Conservation (phyloP, 2,888 invertebrate species). For the Eudasyphora cyanicolor region DNA sequence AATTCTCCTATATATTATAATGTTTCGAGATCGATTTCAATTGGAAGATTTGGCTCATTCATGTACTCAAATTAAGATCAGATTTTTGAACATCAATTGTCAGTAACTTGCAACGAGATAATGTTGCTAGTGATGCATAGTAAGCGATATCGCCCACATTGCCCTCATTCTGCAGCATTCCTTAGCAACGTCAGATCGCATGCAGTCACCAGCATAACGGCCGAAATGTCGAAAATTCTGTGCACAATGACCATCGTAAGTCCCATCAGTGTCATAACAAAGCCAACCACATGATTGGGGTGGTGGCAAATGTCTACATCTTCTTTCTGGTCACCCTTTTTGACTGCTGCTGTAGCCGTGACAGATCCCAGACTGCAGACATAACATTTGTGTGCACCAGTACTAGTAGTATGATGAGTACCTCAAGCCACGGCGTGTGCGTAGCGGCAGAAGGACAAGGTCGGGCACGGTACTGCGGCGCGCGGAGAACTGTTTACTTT, state of each 20-base stretch:
- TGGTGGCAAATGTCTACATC: conserved; percentile 47
- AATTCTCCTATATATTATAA: no score
- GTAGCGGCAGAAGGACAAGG: no score
- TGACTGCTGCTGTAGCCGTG: not conserved
- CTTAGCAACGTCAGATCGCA: conserved; percentile 31
- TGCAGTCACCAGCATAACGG: conserved; percentile 22
- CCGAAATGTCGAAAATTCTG: no score
- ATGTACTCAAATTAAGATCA: no score
- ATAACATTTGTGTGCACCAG: not conserved
- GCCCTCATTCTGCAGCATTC: conserved; percentile 35
- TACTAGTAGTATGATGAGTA: no score
- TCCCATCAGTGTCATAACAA: conserved; percentile 52
- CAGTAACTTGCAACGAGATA: not conserved
- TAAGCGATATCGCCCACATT: conserved; percentile 53
- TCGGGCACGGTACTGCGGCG: not conserved
- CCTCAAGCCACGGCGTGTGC: conserved; percentile 24
- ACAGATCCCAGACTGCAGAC: not conserved
- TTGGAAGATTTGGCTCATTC: no score
- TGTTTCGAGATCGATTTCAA: no score
- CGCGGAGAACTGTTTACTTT: conserved; percentile 60
- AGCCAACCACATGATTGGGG: conserved; percentile 44
- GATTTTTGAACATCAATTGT: no score
- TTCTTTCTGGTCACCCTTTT: conserved; percentile 11
- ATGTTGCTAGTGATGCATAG: conserved; percentile 58
- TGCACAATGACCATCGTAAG: conserved; percentile 1